These are phyloP conservation scores for Eubucco bourcierii DNA, from an alignment of 2,113 vertebrate species.

Conservation along the genomic window DNA sequence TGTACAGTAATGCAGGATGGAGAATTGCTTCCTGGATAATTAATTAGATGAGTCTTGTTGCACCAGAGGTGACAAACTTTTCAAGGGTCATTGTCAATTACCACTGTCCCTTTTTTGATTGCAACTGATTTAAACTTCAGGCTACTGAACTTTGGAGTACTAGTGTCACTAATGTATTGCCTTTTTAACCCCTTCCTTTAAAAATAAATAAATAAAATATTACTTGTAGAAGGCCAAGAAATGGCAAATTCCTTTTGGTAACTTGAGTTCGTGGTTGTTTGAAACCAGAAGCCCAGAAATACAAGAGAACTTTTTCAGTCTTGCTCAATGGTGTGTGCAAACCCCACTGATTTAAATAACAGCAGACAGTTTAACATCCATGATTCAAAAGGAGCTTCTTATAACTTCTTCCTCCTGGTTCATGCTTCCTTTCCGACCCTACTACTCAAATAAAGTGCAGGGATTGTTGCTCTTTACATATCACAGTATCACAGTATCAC, in stretches of 20 bases:
- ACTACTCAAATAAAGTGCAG: no score
- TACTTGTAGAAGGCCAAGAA: not conserved
- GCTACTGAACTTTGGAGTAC: not conserved
- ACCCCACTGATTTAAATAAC: slow-evolving; percentile 30
- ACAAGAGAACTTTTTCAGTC: not conserved
- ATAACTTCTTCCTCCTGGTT: not conserved
- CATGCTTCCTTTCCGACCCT: not conserved
- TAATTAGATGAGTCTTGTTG: no score
- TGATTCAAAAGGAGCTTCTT: slow-evolving; percentile 21
- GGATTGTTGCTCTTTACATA: slow-evolving; percentile 56
- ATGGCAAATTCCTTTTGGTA: not conserved
- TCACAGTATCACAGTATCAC: no score
- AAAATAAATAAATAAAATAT: not conserved
- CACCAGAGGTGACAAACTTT: no score
- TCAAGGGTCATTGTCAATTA: no score
- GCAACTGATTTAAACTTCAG: not conserved
- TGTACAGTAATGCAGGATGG: no score
- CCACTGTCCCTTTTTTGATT: no score
- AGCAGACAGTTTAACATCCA: slow-evolving; percentile 30
- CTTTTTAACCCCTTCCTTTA: no score
- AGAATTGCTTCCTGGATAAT: no score
- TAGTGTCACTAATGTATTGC: not conserved
- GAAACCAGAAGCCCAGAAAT: slow-evolving; percentile 45
- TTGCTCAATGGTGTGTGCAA: not conserved
- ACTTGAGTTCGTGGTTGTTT: not conserved